Evolutionary conservation across 2,888 invertebrate species (phyloP).

Genomic region (Ochlodes sylvanus): DNA sequence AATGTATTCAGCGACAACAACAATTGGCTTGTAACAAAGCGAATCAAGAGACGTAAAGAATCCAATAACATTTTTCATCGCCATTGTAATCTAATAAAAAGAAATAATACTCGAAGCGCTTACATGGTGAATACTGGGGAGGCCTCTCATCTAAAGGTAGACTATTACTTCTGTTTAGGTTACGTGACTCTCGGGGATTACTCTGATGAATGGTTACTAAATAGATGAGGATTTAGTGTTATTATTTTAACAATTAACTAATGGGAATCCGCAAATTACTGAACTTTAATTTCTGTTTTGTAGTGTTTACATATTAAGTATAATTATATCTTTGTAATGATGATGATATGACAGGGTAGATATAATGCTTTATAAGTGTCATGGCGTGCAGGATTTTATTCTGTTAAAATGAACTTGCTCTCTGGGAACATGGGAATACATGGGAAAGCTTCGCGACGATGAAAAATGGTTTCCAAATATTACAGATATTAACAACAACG

Average conservation of each 20-base stretch:
- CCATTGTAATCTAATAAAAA: conserved; percentile 21
- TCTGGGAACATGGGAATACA: background rate
- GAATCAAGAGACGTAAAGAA: conserved; percentile 24
- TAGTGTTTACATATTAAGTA: no score
- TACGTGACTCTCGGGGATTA: background rate
- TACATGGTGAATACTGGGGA: background rate
- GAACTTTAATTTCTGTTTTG: no score
- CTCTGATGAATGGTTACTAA: background rate
- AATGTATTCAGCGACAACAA: conserved; percentile 21
- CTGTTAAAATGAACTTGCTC: background rate
- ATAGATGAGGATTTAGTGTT: background rate
- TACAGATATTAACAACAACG: background rate
- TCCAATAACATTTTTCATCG: conserved; percentile 37
- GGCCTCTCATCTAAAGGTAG: background rate
- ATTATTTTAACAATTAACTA: no score
- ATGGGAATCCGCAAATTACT: no score
- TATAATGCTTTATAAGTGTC: no score
- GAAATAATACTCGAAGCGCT: conserved; percentile 3
- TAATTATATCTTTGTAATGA: no score
- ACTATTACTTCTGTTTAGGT: background rate
- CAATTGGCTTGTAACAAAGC: conserved; percentile 32
- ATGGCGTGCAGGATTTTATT: background rate
- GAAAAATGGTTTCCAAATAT: background rate
- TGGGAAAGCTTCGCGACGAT: background rate
- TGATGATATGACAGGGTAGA: no score